Conservation (phyloP, 2,113 vertebrate species). For the Eolophus roseicapilla region DNA sequence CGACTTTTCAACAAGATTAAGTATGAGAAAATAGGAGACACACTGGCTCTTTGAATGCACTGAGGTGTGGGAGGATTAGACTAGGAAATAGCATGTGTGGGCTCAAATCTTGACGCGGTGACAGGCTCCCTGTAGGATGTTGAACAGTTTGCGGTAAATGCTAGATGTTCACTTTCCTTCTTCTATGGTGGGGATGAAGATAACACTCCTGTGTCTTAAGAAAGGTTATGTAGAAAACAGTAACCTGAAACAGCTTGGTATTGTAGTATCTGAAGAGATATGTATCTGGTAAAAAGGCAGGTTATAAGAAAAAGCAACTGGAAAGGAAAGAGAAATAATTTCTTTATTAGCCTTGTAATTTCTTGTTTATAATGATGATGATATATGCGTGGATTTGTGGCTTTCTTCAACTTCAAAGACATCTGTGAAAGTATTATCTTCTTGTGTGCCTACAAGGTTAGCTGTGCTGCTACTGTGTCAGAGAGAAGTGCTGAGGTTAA, state of each 20-base stretch:
- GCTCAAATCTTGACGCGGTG: neutral
- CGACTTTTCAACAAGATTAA: neutral
- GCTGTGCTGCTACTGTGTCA: neutral
- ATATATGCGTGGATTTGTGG: neutral
- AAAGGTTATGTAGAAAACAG: neutral
- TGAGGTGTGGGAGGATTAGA: neutral
- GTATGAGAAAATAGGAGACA: neutral
- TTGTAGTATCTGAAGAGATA: neutral
- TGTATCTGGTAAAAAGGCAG: neutral
- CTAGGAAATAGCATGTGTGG: neutral
- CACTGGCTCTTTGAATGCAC: neutral
- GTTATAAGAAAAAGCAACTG: neutral
- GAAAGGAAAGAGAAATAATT: neutral
- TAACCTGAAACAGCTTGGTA: neutral
- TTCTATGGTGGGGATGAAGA: neutral
- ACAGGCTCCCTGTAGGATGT: neutral
- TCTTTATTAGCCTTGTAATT: neutral
- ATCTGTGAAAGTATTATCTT: neutral
- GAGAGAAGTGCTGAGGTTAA: neutral
- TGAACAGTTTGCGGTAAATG: neutral
- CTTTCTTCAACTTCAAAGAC: neutral
- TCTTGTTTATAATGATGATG: neutral
- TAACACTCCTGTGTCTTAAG: neutral
- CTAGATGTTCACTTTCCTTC: neutral
- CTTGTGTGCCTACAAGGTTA: neutral